A percentile compares a stretch with the other conserved stretches of the same genome.
These are phyloP conservation scores for Latrodectus geometricus DNA, from an alignment of 1,140 invertebrate species.

Conservation along the genomic window DNA sequence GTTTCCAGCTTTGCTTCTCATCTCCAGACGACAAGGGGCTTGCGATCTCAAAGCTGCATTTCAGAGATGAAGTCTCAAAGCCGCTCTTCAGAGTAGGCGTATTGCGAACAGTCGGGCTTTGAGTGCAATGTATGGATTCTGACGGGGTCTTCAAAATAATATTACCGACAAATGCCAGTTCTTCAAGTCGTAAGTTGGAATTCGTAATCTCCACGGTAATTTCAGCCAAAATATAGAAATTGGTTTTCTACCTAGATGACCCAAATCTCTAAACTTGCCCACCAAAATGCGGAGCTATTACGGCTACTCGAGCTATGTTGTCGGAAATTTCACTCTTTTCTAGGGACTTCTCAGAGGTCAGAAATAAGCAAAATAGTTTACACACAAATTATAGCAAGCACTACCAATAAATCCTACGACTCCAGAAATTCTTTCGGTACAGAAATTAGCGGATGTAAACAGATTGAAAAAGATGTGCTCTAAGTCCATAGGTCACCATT, in stretches of 20 bases:
- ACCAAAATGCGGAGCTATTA: constrained; percentile 61
- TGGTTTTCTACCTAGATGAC: constrained; percentile 65
- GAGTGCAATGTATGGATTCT: not conserved
- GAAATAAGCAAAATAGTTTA: too few species aligned
- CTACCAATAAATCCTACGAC: too few species aligned
- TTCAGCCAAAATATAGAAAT: constrained; percentile 54
- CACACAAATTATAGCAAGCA: too few species aligned
- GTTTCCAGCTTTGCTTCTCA: not conserved
- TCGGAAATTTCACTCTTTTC: not conserved
- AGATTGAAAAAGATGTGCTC: too few species aligned
- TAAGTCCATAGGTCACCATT: too few species aligned
- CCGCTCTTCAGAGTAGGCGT: not conserved
- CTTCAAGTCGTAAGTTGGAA: constrained; percentile 33
- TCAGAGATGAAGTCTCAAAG: not conserved
- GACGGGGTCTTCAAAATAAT: too few species aligned
- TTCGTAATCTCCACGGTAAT: constrained; percentile 61
- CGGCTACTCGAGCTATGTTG: not conserved
- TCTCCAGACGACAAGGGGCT: not conserved
- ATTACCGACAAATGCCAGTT: not conserved
- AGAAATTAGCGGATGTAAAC: too few species aligned
- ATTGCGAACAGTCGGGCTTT: not conserved
- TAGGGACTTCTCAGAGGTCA: too few species aligned
- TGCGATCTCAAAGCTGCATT: not conserved
- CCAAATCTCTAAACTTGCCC: constrained; percentile 64
- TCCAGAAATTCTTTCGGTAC: too few species aligned